A percentile compares a stretch with the other conserved stretches of the same genome.
Conservation (phyloP, 2,888 invertebrate genomes). For the Mesorhabditis sp. region DNA sequence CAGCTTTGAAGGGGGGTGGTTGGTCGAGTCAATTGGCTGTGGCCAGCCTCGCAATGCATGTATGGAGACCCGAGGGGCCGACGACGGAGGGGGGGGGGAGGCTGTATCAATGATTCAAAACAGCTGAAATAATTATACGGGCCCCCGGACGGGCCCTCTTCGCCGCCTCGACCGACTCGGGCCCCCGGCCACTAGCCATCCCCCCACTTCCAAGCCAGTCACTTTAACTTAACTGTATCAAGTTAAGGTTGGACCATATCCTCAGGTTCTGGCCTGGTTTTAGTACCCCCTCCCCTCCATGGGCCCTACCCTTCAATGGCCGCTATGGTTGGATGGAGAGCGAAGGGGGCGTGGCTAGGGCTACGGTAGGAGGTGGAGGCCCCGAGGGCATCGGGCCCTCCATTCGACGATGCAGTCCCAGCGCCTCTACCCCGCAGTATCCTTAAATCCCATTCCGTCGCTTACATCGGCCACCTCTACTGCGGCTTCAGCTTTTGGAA, state of each 20-base stretch:
- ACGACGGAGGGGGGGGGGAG: neutral
- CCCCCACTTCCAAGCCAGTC: neutral
- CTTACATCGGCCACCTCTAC: neutral
- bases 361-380: neutral
- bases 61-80: constrained; percentile 3
- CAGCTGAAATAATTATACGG: constrained; percentile 6
- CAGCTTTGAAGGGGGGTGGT: neutral
- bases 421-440: neutral
- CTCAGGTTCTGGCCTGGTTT: constrained; percentile 2
- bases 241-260: neutral
- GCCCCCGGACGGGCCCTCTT: neutral
- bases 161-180: neutral
- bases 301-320: too few relatives aligned
- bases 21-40: neutral
- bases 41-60: constrained; percentile 6
- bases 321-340: neutral
- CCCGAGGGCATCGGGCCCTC: neutral
- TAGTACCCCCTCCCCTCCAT: too few relatives aligned
- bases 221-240: neutral
- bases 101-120: constrained; percentile 5
- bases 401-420: constrained; percentile 1
- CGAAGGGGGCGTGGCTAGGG: neutral
- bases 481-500: neutral
- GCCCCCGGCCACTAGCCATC: neutral
- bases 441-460: constrained; percentile 9